Conservation (phyloP, 2,797 vertebrate species). For the Etheostoma perlongum region DNA sequence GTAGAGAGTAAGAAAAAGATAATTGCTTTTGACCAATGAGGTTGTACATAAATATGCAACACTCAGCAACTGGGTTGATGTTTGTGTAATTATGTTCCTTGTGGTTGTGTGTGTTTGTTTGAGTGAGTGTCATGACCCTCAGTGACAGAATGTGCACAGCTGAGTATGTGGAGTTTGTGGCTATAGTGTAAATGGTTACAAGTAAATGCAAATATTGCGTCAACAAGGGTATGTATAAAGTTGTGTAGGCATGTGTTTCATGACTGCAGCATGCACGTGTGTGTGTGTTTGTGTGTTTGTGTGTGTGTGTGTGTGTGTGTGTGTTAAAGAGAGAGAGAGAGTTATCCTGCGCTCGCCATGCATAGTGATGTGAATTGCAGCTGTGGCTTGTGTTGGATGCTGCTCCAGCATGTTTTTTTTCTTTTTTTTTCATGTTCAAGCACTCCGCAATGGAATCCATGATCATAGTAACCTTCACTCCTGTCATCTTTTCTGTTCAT, state of each 20-base stretch:
- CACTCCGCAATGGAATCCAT: conserved; percentile 73
- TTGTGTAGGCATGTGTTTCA: conserved; percentile 44
- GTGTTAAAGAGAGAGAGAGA: conserved; percentile 26
- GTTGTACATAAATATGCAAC: conserved; percentile 74
- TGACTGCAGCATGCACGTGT: conserved; percentile 37
- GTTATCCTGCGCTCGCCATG: conserved; percentile 61
- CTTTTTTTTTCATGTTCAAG: conserved; percentile 76
- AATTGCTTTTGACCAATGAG: conserved; percentile 79
- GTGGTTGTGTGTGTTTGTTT: conserved; percentile 77
- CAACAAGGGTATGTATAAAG: conserved; percentile 50
- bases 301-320: conserved; percentile 26
- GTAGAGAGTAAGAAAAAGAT: conserved; percentile 44
- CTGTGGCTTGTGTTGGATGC: conserved; percentile 85
- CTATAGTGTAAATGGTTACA: conserved; percentile 51
- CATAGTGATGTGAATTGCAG: conserved; percentile 82
- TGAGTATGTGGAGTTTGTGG: conserved; percentile 64
- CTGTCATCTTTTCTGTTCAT: conserved; percentile 74
- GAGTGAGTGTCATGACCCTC: conserved; percentile 71
- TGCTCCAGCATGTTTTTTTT: conserved; percentile 66
- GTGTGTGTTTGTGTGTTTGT: conserved; percentile 44
- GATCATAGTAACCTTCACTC: conserved; percentile 73
- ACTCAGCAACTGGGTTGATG: conserved; percentile 67
- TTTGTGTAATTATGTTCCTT: conserved; percentile 81
- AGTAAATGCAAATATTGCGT: conserved; percentile 56
- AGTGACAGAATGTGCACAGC: conserved; percentile 65